Evolutionary conservation across 2,113 vertebrate species (phyloP).

Genomic region (Ibidorhyncha struthersii): DNA sequence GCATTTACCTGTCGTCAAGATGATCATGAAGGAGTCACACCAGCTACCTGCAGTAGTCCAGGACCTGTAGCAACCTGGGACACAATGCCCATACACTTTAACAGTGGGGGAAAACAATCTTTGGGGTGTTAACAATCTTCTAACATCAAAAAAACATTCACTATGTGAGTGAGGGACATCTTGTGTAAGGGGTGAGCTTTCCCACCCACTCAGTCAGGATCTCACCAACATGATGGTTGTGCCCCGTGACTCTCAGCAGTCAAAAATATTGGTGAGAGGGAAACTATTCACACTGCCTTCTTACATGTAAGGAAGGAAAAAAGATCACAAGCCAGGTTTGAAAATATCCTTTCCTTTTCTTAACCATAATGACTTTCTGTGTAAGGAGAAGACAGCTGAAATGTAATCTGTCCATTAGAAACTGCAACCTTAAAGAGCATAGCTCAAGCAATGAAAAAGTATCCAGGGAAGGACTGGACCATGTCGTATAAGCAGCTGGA

Average conservation of each 20-base stretch:
- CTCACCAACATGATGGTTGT: fast-evolving
- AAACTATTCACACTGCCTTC: not conserved
- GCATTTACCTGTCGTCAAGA: not conserved
- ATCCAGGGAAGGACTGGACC: not conserved
- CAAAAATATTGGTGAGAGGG: not conserved
- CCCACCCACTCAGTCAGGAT: not conserved
- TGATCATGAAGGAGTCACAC: fast-evolving
- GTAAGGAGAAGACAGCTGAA: not conserved
- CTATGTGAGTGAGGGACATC: not conserved
- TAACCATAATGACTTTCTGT: not conserved
- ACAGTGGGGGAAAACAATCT: not conserved
- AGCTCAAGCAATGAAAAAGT: not conserved
- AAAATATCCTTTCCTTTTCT: not conserved
- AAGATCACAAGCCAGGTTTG: not conserved
- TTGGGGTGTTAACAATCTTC: not conserved
- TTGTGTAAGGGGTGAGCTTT: not conserved
- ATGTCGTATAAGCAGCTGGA: not conserved
- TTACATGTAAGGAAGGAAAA: not conserved
- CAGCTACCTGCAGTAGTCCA: not conserved
- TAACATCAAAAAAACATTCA: not conserved
- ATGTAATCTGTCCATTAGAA: not conserved
- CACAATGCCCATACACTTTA: not conserved
- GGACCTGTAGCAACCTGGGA: not conserved
- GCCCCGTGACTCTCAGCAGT: not conserved
- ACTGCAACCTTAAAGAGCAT: not conserved